phyloP scores from a whole-genome alignment of 1,140 invertebrate species.

The Asobara japonica region DNA sequence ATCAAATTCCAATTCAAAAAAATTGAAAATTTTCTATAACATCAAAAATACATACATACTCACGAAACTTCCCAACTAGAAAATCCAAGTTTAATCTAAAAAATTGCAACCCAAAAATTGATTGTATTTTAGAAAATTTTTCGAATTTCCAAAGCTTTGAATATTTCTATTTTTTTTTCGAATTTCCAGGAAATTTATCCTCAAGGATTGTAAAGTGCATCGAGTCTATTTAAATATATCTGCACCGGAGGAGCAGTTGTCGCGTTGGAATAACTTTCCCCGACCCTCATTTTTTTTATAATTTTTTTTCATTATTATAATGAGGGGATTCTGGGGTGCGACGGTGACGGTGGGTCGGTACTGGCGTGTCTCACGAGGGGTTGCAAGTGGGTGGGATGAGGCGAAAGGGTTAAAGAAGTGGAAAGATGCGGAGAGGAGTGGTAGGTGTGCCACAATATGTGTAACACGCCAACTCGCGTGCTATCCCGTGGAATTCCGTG shows the following conservation, averaged over 20 bases:
- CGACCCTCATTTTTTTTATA: constrained; percentile 27
- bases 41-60: too few relatives aligned
- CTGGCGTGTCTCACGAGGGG: constrained; percentile 46
- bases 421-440: constrained; percentile 35
- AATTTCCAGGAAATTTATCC: too few relatives aligned
- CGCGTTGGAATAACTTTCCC: constrained; percentile 39
- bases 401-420: constrained; percentile 20
- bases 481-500: constrained; percentile 56
- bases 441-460: constrained; percentile 39
- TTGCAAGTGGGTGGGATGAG: constrained; percentile 30
- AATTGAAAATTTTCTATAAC: too few relatives aligned
- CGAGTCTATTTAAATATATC: constrained; percentile 33
- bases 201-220: too few relatives aligned
- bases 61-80: too few relatives aligned
- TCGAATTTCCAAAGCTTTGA: too few relatives aligned
- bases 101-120: too few relatives aligned
- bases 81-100: too few relatives aligned
- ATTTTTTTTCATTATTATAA: constrained; percentile 48
- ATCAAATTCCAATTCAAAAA: too few relatives aligned
- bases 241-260: constrained; percentile 36
- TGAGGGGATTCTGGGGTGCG: constrained; percentile 48
- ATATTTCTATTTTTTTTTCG: too few relatives aligned
- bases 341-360: constrained; percentile 28
- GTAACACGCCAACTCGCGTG: constrained; percentile 63
- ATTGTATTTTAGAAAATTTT: too few relatives aligned